Percentiles rank a stretch among this genome's conserved stretches.
Conservation (phyloP, 1,140 invertebrate species). For the Stratiolaelaps scimitus region DNA sequence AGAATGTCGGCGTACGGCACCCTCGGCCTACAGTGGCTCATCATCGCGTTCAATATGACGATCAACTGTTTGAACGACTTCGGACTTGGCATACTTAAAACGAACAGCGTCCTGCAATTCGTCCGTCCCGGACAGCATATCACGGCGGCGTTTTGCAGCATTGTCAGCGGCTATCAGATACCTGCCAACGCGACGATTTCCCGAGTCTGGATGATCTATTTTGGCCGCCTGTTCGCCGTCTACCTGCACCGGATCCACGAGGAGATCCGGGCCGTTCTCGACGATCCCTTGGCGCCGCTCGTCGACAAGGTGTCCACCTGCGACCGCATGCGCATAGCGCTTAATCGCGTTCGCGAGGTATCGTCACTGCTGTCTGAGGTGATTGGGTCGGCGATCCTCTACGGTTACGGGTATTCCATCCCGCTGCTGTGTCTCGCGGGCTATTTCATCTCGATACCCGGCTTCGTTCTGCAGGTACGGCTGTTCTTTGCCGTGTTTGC, state of each 20-base stretch:
- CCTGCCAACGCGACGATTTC: neutral
- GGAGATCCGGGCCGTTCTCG: neutral
- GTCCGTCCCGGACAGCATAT: neutral
- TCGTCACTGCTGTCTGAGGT: neutral
- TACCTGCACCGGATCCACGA: slow-evolving; percentile 5
- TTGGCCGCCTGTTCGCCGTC: neutral
- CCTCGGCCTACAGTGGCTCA: neutral
- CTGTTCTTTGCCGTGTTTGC: neutral
- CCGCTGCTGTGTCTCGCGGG: neutral
- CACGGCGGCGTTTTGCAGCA: neutral
- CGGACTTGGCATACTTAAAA: neutral
- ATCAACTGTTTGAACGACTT: slow-evolving; percentile 11
- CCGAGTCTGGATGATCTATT: slow-evolving; percentile 7
- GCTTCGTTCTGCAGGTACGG: neutral
- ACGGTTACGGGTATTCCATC: neutral
- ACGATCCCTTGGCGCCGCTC: neutral
- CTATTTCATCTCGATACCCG: neutral
- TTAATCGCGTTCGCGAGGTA: neutral
- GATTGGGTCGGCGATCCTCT: slow-evolving; percentile 1
- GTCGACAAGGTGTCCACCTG: neutral
- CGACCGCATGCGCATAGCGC: neutral
- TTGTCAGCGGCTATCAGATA: neutral
- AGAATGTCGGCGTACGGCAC: neutral
- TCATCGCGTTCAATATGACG: neutral
- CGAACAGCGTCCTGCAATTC: neutral